A percentile compares a stretch with the other conserved stretches of the same genome.
phyloP scores from a whole-genome alignment of 2,888 invertebrate genomes.

The Agrilus cyanescens region DNA sequence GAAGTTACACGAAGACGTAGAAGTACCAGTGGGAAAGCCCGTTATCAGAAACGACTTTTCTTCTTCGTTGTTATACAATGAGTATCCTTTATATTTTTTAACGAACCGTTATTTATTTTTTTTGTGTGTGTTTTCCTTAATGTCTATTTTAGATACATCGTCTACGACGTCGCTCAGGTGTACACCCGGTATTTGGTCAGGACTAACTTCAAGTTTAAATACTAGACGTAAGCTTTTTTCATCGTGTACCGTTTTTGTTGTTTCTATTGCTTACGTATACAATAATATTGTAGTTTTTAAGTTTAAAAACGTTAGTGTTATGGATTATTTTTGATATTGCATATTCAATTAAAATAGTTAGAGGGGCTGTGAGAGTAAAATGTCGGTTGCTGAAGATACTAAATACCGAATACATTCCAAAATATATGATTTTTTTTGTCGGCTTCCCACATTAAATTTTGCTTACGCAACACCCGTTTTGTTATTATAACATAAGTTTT shows the following conservation, averaged over 20 bases:
- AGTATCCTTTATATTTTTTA: slow-evolving; percentile 58
- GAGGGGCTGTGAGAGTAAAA: no score
- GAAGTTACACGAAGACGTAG: slow-evolving; percentile 47
- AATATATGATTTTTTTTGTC: no score
- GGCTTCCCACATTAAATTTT: no score
- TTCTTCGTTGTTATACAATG: slow-evolving; percentile 73
- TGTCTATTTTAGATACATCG: slow-evolving; percentile 54
- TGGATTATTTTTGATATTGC: no score
- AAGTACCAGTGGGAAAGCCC: slow-evolving; percentile 67
- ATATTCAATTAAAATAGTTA: no score
- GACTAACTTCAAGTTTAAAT: slow-evolving; percentile 75
- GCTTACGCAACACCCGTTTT: no score
- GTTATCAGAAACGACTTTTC: slow-evolving; percentile 30
- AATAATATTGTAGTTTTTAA: not conserved
- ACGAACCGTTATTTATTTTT: not conserved
- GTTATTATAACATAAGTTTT: no score
- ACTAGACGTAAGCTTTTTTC: slow-evolving; percentile 24
- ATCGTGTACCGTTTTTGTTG: not conserved
- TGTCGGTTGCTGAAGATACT: no score
- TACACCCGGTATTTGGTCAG: slow-evolving; percentile 80
- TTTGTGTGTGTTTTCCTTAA: slow-evolving; percentile 21
- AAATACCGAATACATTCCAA: no score
- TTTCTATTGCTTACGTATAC: not conserved
- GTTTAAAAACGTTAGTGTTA: no score
- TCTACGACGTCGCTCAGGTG: slow-evolving; percentile 92